Evolutionary conservation across 53 echinoderm and acorn worm species (phyloP), one percentile per base, ranked within the genome.

Genomic region (Pentamera pediparva): DNA sequence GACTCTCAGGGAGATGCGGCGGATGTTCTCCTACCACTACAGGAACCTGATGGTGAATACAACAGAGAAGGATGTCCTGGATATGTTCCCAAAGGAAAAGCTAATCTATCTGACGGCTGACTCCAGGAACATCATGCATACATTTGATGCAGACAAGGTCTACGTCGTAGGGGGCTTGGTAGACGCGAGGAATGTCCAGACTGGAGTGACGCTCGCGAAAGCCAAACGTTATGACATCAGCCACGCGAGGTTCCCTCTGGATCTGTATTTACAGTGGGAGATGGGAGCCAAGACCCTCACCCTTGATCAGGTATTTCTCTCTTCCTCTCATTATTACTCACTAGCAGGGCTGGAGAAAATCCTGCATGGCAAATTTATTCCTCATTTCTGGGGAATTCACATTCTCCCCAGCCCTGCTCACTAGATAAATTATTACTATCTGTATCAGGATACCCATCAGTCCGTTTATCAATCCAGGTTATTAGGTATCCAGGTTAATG

Each of bases 141-240:
- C 79, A 3, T 92, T 61, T 55, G 83, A 98, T 52, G 65, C 62
- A 1, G 81, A 81, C 58, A 88, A 86, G 61, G 83, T 89, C 3
- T 89, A 98, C 47, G 71, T 98, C 19, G 49, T 98, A 5, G 98
- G 98, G 18, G 98, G 83, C 27, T 69, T 98, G 15, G 98, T 98
- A 17, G 98, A 98, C 60, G 59, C 74, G n/a, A 30, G 51, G 20
- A 72, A 36, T 1, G 75, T 85, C 62, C 53, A 75, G 17, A 77
- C 69, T 0, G 89, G 98, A 15, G 67, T 80, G 13, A 86, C 98
- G 4, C 54, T 98, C 17, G 86, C 86, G 4, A 89, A 86, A 61
- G 98, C 84, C 11, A 92, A 98, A 62, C 76, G 86, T 4, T 40
- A 74, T 39, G 72, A 74, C 37, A n/a, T 98, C 12, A 74, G 71